Percentiles rank a stretch among this genome's conserved stretches.
phyloP scores from a whole-genome alignment of 2,797 vertebrate genomes.

The Scomberomorus guttatus region DNA sequence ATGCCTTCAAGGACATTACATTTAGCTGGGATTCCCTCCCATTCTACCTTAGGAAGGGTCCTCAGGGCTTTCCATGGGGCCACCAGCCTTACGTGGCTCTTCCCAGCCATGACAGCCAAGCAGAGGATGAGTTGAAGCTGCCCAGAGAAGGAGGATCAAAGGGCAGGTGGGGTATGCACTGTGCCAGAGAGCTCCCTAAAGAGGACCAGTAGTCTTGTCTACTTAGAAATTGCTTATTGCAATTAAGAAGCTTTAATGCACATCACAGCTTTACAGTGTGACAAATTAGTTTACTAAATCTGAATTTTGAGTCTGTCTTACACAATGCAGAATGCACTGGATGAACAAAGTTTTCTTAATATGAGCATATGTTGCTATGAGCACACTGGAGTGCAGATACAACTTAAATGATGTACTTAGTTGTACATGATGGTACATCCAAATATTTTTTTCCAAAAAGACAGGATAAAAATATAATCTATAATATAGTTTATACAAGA shows the following conservation, averaged over 20 bases:
- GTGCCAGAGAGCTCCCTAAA: constrained; percentile 55
- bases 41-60: constrained; percentile 78
- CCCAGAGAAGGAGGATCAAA: constrained; percentile 61
- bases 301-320: constrained; percentile 2
- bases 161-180: constrained; percentile 21
- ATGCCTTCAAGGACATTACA: constrained; percentile 87
- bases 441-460: not conserved
- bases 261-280: constrained; percentile 23
- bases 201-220: constrained; percentile 35
- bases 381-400: constrained; percentile 20
- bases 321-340: constrained; percentile 16
- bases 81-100: constrained; percentile 78
- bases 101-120: constrained; percentile 53
- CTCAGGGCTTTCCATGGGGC: constrained; percentile 57
- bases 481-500: not conserved
- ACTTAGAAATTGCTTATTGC: not conserved
- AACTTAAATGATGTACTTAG: not conserved
- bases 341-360: constrained; percentile 30
- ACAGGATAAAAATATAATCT: not conserved
- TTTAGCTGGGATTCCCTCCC: constrained; percentile 85
- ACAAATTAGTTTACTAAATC: constrained; percentile 26
- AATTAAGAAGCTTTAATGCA: constrained; percentile 36
- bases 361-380: not conserved
- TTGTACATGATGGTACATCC: not conserved
- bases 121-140: constrained; percentile 49